phyloP scores from a whole-genome alignment of 2,797 vertebrate genomes.

The Notamacropus eugenii region DNA sequence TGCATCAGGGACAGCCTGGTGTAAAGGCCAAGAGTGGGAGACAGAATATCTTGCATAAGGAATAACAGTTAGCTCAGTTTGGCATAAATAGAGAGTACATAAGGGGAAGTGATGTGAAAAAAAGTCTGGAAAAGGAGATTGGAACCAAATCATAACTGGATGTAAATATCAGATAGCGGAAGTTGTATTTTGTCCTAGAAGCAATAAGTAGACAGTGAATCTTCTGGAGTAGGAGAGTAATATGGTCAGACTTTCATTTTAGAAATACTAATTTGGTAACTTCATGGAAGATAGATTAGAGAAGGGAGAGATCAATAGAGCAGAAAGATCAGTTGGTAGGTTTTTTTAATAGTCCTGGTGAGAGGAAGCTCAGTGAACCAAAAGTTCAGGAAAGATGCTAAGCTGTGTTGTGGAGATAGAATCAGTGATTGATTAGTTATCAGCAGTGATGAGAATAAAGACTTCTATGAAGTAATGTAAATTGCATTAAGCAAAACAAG shows the following conservation, averaged over 20 bases:
- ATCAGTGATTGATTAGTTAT: neutral
- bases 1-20: neutral
- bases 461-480: neutral
- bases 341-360: neutral
- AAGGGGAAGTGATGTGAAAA: neutral
- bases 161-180: neutral
- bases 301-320: neutral
- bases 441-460: neutral
- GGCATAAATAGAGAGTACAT: neutral
- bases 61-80: neutral
- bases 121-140: neutral
- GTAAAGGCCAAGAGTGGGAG: neutral
- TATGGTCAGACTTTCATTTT: neutral
- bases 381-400: neutral
- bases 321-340: neutral
- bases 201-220: neutral
- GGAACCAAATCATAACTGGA: neutral
- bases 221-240: neutral
- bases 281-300: neutral
- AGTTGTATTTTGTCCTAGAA: neutral
- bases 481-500: neutral
- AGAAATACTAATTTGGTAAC: neutral
- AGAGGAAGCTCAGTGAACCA: neutral
- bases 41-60: neutral
- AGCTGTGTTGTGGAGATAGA: neutral